These are phyloP conservation scores for Acronicta aceris DNA, from an alignment of 2,888 invertebrate genomes.

Conservation along the genomic window DNA sequence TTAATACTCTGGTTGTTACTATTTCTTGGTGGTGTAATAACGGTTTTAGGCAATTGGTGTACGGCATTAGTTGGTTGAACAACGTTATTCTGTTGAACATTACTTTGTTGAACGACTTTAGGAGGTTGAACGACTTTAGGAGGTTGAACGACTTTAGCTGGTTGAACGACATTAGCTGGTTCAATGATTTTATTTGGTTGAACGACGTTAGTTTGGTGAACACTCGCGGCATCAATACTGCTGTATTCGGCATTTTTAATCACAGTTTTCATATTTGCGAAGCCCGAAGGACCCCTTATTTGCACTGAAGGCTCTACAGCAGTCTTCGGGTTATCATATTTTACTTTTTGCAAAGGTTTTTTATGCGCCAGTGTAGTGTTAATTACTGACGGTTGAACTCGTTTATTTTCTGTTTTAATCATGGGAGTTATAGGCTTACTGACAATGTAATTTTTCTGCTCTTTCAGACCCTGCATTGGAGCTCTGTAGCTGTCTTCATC, in stretches of 20 bases:
- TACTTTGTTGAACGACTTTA: slow-evolving; percentile 16
- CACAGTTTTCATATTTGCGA: slow-evolving; percentile 13
- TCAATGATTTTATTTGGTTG: slow-evolving; percentile 3
- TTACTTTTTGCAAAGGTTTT: slow-evolving; percentile 20
- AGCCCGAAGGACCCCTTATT: slow-evolving; percentile 8
- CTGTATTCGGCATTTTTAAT: slow-evolving; percentile 14
- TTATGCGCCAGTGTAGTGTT: slow-evolving; percentile 12
- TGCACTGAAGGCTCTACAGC: slow-evolving; percentile 10
- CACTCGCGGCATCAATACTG: slow-evolving; percentile 8
- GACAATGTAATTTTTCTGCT: slow-evolving; percentile 37
- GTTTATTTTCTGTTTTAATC: slow-evolving; percentile 26
- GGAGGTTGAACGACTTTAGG: background rate
- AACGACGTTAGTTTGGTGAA: slow-evolving; percentile 13
- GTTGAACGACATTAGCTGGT: slow-evolving; percentile 15
- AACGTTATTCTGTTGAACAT: slow-evolving; percentile 16
- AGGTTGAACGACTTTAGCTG: slow-evolving; percentile 17
- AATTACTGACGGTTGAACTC: slow-evolving; percentile 10
- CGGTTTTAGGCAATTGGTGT: slow-evolving; percentile 40
- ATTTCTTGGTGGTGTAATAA: slow-evolving; percentile 25
- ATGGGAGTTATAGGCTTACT: slow-evolving; percentile 31
- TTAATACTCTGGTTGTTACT: slow-evolving; percentile 23
- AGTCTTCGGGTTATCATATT: slow-evolving; percentile 17
- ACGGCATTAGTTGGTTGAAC: slow-evolving; percentile 12
- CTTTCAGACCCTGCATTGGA: slow-evolving; percentile 50
- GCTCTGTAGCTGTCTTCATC: slow-evolving; percentile 72